phyloP scores from a whole-genome alignment of 1,140 invertebrate species.

The Laupala kohalensis region DNA sequence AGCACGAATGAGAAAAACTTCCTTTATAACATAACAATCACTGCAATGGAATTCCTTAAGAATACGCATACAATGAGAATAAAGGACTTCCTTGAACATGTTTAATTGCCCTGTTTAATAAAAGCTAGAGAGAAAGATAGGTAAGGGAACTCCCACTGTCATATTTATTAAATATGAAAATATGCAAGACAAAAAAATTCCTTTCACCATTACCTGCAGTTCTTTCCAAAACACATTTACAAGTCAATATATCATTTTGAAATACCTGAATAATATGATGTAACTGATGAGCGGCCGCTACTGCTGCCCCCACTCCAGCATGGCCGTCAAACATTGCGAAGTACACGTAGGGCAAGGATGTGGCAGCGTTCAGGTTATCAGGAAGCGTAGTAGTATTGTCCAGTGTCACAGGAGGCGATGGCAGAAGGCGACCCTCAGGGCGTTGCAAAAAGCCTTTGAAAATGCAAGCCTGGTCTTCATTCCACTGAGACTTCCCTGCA shows the following conservation, averaged over 20 bases:
- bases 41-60: too few species aligned
- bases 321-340: constrained; percentile 83
- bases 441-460: constrained; percentile 31
- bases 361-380: constrained; percentile 21
- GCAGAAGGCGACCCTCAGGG: constrained; percentile 19
- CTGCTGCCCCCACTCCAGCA: constrained; percentile 68
- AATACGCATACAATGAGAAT: too few species aligned
- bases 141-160: too few species aligned
- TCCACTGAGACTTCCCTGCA: constrained; percentile 65
- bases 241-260: too few species aligned
- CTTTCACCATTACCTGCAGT: neutral
- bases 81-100: too few species aligned
- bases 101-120: too few species aligned
- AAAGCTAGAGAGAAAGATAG: neutral
- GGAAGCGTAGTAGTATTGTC: constrained; percentile 3
- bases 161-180: neutral
- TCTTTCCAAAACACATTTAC: neutral
- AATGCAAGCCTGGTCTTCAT: constrained; percentile 67
- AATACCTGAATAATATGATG: constrained; percentile 71
- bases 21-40: too few species aligned
- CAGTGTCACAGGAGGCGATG: constrained; percentile 16
- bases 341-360: constrained; percentile 48
- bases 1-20: too few species aligned
- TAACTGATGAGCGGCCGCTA: constrained; percentile 61
- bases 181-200: neutral